Percentiles rank a stretch among this genome's conserved stretches.
Conservation (phyloP, 2,888 invertebrate genomes). For the Gnatocerus cornutus region DNA sequence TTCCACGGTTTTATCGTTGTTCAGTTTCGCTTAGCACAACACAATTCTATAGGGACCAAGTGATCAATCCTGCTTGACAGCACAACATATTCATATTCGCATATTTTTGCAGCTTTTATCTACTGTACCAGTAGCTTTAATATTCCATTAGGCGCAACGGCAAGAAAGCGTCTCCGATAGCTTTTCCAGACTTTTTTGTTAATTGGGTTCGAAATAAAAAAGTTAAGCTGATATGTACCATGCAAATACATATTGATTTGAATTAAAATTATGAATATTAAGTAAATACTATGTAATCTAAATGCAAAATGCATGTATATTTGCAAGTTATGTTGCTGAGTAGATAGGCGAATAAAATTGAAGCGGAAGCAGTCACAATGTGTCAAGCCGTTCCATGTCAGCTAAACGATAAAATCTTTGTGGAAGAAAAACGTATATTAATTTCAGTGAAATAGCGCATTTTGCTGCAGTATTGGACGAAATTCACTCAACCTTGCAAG, state of each 20-base stretch:
- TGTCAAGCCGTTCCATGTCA: slow-evolving; percentile 55
- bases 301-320: slow-evolving; percentile 46
- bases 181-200: slow-evolving; percentile 1
- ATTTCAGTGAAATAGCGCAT: slow-evolving; percentile 27
- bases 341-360: slow-evolving; percentile 49
- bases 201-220: slow-evolving; percentile 20
- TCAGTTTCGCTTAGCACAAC: slow-evolving; percentile 56
- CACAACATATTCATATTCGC: slow-evolving; percentile 66
- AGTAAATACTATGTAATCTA: slow-evolving; percentile 38
- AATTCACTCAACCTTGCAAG: no score
- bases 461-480: no score
- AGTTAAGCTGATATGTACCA: slow-evolving; percentile 3
- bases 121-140: slow-evolving; percentile 63
- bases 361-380: slow-evolving; percentile 55
- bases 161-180: slow-evolving; percentile 6
- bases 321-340: slow-evolving; percentile 34
- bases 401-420: slow-evolving; percentile 52
- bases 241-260: slow-evolving; percentile 33
- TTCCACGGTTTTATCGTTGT: slow-evolving; percentile 55
- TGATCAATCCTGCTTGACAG: slow-evolving; percentile 66
- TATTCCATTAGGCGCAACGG: slow-evolving; percentile 49
- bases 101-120: slow-evolving; percentile 66
- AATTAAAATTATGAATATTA: slow-evolving; percentile 41
- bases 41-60: slow-evolving; percentile 59
- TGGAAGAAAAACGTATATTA: slow-evolving; percentile 35